Evolutionary conservation across 2,797 vertebrate species (phyloP).

Genomic region (Pelodytes ibericus): DNA sequence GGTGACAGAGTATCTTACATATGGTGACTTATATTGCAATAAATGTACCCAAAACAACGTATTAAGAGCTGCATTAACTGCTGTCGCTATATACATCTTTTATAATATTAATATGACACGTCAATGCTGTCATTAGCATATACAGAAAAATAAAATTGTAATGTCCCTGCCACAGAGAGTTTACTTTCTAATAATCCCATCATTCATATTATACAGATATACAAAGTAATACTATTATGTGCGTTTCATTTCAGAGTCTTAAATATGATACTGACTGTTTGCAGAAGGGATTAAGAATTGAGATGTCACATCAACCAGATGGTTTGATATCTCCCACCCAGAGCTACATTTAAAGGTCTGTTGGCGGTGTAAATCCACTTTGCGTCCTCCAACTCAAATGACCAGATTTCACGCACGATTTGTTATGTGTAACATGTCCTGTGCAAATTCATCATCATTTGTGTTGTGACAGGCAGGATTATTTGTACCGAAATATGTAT

Average conservation of each 20-base stretch:
- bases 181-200: not conserved
- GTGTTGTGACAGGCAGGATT: slow-evolving; percentile 48
- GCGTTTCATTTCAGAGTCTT: not conserved
- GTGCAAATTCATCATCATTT: slow-evolving; percentile 41
- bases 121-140: too few species aligned
- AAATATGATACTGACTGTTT: slow-evolving; percentile 1
- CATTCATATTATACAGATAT: not conserved
- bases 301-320: slow-evolving; percentile 36
- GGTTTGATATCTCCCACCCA: slow-evolving; percentile 41
- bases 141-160: not conserved
- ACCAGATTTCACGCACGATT: slow-evolving; percentile 32
- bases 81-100: too few species aligned
- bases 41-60: too few species aligned
- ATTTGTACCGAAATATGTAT: slow-evolving; percentile 53
- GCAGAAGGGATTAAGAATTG: slow-evolving; percentile 1
- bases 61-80: too few species aligned
- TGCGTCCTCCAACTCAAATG: slow-evolving; percentile 11
- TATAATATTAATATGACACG: too few species aligned
- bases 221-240: not conserved
- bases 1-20: too few species aligned
- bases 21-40: too few species aligned
- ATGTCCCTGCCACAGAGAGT: not conserved
- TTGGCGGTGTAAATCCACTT: slow-evolving; percentile 31
- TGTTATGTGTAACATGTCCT: slow-evolving; percentile 29
- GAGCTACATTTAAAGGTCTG: slow-evolving; percentile 31